phyloP scores from a whole-genome alignment of 2,113 vertebrate genomes.

The Pongo abelii region DNA sequence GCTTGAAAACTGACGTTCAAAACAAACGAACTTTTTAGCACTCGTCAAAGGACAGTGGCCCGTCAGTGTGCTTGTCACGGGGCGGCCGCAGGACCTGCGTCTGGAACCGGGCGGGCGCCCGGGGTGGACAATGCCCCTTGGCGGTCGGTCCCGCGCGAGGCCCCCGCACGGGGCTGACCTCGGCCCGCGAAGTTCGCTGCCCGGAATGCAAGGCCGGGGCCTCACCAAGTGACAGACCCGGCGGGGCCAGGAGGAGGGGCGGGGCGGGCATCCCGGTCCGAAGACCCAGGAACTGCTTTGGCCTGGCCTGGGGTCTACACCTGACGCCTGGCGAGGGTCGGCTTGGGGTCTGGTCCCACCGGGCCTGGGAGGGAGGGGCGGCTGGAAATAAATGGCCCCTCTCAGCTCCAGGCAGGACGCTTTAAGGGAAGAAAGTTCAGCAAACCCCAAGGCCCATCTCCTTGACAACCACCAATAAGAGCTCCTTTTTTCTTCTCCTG shows the following conservation, averaged over 20 bases:
- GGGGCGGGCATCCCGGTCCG: background rate
- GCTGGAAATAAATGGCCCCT: slow-evolving; percentile 69
- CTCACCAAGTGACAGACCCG: background rate
- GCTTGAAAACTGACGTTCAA: background rate
- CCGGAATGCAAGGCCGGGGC: background rate
- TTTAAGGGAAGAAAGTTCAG: slow-evolving; percentile 72
- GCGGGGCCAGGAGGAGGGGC: slow-evolving; percentile 11
- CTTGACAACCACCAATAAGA: slow-evolving; percentile 80
- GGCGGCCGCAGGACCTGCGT: accelerated
- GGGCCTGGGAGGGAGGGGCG: accelerated
- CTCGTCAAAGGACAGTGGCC: background rate
- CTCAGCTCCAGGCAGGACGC: slow-evolving; percentile 62
- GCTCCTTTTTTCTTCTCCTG: slow-evolving; percentile 55
- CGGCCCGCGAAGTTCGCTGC: background rate
- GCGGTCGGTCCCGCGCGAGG: accelerated
- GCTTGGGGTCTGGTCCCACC: background rate
- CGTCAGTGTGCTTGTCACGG: background rate
- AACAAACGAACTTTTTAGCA: background rate
- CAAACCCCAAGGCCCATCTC: slow-evolving; percentile 78
- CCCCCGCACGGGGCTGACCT: accelerated
- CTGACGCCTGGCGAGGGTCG: slow-evolving; percentile 50
- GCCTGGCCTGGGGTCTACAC: slow-evolving; percentile 20
- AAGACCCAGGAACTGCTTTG: background rate
- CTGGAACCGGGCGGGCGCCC: background rate
- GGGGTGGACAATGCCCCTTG: accelerated